These are phyloP conservation scores for Burhinus oedicnemus DNA, from an alignment of 2,113 vertebrate genomes.

Conservation along the genomic window DNA sequence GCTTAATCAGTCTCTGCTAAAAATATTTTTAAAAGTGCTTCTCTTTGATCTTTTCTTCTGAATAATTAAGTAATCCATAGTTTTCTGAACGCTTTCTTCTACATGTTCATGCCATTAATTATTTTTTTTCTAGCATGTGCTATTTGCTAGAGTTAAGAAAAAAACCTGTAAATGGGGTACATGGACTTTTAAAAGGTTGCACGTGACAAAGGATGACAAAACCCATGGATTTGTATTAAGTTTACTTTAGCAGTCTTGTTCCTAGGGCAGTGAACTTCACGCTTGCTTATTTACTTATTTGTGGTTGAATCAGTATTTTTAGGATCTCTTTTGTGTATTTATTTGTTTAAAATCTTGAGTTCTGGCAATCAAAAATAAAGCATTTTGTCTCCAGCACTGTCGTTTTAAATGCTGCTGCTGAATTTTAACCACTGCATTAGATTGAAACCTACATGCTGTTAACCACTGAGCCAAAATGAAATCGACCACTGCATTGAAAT, in stretches of 20 bases:
- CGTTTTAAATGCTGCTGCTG: slow-evolving; percentile 75
- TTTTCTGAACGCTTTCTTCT: neutral
- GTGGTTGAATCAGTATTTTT: slow-evolving; percentile 50
- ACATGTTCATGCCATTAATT: neutral
- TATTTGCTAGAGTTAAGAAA: neutral
- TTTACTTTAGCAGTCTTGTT: slow-evolving; percentile 52
- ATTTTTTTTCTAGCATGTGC: neutral
- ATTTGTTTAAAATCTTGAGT: slow-evolving; percentile 71
- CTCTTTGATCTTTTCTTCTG: neutral
- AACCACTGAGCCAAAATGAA: slow-evolving; percentile 83
- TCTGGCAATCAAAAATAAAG: slow-evolving; percentile 65
- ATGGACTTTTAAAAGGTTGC: slow-evolving; percentile 19
- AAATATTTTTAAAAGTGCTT: neutral
- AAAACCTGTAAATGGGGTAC: slow-evolving; percentile 6
- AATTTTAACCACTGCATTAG: slow-evolving; percentile 83
- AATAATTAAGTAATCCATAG: neutral
- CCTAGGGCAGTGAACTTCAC: slow-evolving; percentile 28
- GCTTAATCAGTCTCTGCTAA: neutral
- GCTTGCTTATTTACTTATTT: slow-evolving; percentile 63
- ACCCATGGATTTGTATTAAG: slow-evolving; percentile 30
- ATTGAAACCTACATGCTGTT: slow-evolving; percentile 82
- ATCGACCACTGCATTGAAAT: slow-evolving; percentile 82
- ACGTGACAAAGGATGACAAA: slow-evolving; percentile 19
- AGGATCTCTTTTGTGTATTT: slow-evolving; percentile 53
- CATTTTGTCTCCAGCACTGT: slow-evolving; percentile 68